phyloP scores from a whole-genome alignment of 2,888 invertebrate species.

The Trypoxylon attenuatum region DNA sequence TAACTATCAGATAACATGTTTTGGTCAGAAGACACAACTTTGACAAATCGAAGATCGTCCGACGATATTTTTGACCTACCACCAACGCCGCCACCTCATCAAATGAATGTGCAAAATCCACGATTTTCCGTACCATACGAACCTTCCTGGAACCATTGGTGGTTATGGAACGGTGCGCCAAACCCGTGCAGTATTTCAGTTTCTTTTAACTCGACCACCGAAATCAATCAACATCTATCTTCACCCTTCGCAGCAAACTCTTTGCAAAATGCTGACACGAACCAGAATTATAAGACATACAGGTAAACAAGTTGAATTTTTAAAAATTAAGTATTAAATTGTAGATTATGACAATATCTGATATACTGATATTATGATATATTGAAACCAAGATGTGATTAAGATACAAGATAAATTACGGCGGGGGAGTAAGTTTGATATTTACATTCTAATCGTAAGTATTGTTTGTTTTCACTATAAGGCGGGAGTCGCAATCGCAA shows the following conservation, averaged over 20 bases:
- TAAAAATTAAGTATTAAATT: too few relatives aligned
- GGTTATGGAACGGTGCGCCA: conserved; percentile 37
- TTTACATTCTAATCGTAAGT: neutral
- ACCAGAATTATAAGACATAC: conserved; percentile 46
- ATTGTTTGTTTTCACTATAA: neutral
- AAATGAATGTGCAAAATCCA: conserved; percentile 34
- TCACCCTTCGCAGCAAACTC: conserved; percentile 9
- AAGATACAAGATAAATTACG: too few relatives aligned
- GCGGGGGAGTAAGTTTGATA: neutral
- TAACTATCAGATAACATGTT: conserved; percentile 27
- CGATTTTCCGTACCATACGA: conserved; percentile 40
- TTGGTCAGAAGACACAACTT: conserved; percentile 19
- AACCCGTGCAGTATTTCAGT: conserved; percentile 16
- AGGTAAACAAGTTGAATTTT: conserved; percentile 40
- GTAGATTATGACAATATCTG: too few relatives aligned
- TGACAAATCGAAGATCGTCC: conserved; percentile 11
- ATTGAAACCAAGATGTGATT: too few relatives aligned
- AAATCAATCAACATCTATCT: conserved; percentile 12
- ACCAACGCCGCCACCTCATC: conserved; percentile 41
- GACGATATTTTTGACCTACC: conserved; percentile 52
- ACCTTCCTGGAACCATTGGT: conserved; percentile 39
- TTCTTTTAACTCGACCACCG: neutral
- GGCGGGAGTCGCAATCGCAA: conserved; percentile 44
- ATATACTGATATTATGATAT: too few relatives aligned
- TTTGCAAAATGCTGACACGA: conserved; percentile 37